Evolutionary conservation across 2,113 vertebrate species (phyloP).

Genomic region (Phyllostomus discolor): DNA sequence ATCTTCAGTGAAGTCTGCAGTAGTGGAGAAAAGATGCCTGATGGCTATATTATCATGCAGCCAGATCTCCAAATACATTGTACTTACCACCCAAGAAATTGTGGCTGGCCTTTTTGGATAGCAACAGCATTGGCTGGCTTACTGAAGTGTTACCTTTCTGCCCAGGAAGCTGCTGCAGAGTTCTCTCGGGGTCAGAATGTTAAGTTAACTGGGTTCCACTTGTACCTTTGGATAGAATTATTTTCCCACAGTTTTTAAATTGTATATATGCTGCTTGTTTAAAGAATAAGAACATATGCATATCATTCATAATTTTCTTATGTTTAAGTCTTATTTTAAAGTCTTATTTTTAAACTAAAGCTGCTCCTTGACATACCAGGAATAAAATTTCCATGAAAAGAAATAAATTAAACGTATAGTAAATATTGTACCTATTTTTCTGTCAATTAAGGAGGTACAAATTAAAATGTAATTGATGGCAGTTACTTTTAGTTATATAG

Average conservation of each 20-base stretch:
- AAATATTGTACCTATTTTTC: constrained; percentile 10
- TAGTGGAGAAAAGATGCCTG: constrained; percentile 75
- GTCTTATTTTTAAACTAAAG: constrained; percentile 58
- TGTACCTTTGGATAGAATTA: constrained; percentile 36
- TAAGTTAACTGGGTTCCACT: constrained; percentile 71
- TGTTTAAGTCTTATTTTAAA: constrained; percentile 48
- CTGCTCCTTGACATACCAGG: neutral
- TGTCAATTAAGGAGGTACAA: neutral
- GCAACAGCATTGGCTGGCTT: constrained; percentile 69
- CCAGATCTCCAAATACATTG: constrained; percentile 67
- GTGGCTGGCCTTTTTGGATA: constrained; percentile 71
- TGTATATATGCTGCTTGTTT: constrained; percentile 48
- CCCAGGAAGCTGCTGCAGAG: constrained; percentile 67
- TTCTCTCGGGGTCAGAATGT: constrained; percentile 69
- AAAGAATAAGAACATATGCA: constrained; percentile 59
- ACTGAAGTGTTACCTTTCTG: constrained; percentile 70
- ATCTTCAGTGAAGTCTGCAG: constrained; percentile 66
- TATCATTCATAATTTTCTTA: constrained; percentile 50
- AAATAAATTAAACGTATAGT: constrained; percentile 18
- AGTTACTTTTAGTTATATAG: neutral
- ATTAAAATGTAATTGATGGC: neutral
- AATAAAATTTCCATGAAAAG: constrained; percentile 22
- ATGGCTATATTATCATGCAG: constrained; percentile 79
- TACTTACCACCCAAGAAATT: constrained; percentile 61
- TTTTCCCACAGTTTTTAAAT: constrained; percentile 64